Percentiles rank a stretch among this genome's conserved stretches.
These are phyloP conservation scores for Stenoptilia bipunctidactyla DNA, from an alignment of 2,888 invertebrate genomes.

Conservation along the genomic window DNA sequence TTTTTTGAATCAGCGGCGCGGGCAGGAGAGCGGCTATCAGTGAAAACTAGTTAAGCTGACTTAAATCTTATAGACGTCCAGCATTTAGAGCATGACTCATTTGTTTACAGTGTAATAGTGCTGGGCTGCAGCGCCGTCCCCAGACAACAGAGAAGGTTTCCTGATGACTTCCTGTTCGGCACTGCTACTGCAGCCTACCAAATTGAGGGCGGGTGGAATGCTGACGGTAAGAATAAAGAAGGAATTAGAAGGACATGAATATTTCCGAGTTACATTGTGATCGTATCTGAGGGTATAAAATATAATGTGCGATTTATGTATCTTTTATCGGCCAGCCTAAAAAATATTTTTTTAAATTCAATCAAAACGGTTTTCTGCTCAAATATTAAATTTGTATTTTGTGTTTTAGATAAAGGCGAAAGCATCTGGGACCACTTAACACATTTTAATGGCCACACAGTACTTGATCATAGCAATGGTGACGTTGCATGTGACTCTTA, in stretches of 20 bases:
- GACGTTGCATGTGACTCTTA: conserved; percentile 73
- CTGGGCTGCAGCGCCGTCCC: conserved; percentile 14
- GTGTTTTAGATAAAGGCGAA: conserved; percentile 30
- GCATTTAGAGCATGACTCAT: too few species aligned
- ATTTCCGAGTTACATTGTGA: too few species aligned
- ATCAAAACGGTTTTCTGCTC: too few species aligned
- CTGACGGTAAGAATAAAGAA: conserved; percentile 22
- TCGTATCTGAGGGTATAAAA: too few species aligned
- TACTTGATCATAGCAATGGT: conserved; percentile 51
- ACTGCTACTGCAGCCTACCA: conserved; percentile 39
- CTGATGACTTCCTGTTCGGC: conserved; percentile 39
- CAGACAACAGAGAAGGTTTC: conserved; percentile 25
- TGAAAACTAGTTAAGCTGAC: background rate
- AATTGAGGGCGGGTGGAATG: conserved; percentile 10
- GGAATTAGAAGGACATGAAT: too few species aligned
- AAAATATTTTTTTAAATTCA: too few species aligned
- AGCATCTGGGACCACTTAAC: conserved; percentile 40
- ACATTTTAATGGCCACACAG: conserved; percentile 28
- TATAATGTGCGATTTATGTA: too few species aligned
- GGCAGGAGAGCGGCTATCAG: too few species aligned
- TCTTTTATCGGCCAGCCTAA: too few species aligned
- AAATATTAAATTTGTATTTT: background rate
- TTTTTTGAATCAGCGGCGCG: too few species aligned
- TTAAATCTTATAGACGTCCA: background rate
- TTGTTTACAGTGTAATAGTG: conserved; percentile 15